Conservation (phyloP, 2,888 invertebrate species). For the Dryadula phaetusa region DNA sequence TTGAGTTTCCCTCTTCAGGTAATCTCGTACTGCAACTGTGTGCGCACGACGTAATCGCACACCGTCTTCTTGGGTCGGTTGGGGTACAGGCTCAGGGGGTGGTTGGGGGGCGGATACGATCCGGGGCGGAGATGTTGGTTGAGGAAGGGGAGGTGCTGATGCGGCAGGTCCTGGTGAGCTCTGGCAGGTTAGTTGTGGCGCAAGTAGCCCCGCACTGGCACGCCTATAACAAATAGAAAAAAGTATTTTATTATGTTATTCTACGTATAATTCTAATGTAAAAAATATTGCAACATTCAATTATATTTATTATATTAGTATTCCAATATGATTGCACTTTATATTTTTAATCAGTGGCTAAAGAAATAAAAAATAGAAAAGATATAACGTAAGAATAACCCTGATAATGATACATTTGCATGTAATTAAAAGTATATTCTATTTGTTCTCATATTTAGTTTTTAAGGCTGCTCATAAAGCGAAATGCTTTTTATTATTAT, state of each 20-base stretch:
- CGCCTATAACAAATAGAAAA: slow-evolving; percentile 71
- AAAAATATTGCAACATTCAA: not conserved
- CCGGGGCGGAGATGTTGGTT: slow-evolving; percentile 78
- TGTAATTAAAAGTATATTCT: not conserved
- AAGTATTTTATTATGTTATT: not conserved
- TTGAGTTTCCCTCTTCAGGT: slow-evolving; percentile 91
- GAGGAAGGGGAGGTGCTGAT: slow-evolving; percentile 63
- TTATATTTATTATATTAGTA: not conserved
- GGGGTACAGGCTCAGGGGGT: slow-evolving; percentile 66
- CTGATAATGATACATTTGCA: not conserved
- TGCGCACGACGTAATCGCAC: slow-evolving; percentile 76
- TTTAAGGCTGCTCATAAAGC: not conserved
- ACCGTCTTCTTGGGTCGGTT: slow-evolving; percentile 73
- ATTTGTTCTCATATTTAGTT: not conserved
- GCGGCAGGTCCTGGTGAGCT: slow-evolving; percentile 68
- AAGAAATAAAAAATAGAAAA: not conserved
- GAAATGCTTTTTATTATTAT: not conserved
- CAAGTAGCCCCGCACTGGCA: slow-evolving; percentile 76
- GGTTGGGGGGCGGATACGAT: slow-evolving; percentile 60
- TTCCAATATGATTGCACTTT: not conserved
- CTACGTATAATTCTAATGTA: no score
- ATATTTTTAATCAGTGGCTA: not conserved
- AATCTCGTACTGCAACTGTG: slow-evolving; percentile 82
- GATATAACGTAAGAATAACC: not conserved
- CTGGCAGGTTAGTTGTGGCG: slow-evolving; percentile 75